Conservation (phyloP, 2,888 invertebrate genomes). For the Drosophila conformis region DNA sequence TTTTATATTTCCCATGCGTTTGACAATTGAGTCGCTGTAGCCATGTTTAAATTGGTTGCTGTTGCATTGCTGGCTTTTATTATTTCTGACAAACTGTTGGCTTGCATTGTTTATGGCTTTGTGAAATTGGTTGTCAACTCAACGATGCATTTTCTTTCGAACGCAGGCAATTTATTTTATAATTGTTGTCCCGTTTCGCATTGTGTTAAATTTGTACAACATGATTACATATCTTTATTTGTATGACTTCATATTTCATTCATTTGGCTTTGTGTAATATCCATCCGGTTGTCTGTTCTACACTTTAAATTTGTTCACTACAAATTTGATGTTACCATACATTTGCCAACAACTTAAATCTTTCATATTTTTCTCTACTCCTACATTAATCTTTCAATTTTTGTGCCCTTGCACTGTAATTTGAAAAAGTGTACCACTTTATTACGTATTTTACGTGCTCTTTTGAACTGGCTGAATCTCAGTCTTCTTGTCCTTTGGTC, state of each 20-base stretch:
- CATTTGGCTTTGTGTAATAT: neutral
- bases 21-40: conserved; percentile 13
- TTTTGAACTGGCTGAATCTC: neutral
- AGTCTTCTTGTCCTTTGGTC: neutral
- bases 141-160: neutral
- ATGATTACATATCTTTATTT: no score
- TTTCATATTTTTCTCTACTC: neutral
- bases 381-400: neutral
- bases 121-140: neutral
- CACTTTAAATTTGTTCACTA: neutral
- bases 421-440: neutral
- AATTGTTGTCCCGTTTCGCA: neutral
- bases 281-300: neutral
- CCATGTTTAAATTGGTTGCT: conserved; percentile 15
- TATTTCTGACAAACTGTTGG: conserved; percentile 4
- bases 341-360: neutral
- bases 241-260: neutral
- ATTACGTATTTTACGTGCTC: neutral
- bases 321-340: neutral
- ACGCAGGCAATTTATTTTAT: neutral
- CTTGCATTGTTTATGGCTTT: conserved; percentile 1
- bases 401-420: neutral
- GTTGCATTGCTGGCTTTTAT: conserved; percentile 25
- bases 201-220: neutral
- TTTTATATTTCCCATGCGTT: conserved; percentile 9